Evolutionary conservation across 2,113 vertebrate species (phyloP).

Genomic region (Monarcha castaneiventris): DNA sequence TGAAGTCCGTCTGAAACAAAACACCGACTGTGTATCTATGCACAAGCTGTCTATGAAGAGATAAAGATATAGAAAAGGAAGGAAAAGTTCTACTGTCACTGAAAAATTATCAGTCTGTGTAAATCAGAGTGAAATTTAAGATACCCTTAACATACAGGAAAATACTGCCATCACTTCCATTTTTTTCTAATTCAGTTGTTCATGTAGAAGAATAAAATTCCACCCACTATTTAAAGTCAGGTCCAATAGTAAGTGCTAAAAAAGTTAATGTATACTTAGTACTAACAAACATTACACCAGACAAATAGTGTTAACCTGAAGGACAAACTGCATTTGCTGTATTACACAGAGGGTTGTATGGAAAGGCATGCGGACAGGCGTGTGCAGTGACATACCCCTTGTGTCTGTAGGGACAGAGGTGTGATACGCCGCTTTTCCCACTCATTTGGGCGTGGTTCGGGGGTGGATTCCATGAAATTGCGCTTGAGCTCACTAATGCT

Average conservation of each 20-base stretch:
- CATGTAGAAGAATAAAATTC: neutral
- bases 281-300: constrained; percentile 46
- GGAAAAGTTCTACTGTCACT: neutral
- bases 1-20: neutral
- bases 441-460: constrained; percentile 93
- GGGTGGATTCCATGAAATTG: constrained; percentile 98
- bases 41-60: neutral
- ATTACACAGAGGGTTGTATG: neutral
- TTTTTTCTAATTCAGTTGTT: neutral
- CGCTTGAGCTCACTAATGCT: constrained; percentile 99
- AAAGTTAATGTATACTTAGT: constrained; percentile 64
- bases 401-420: constrained; percentile 85
- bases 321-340: neutral
- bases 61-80: neutral
- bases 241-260: neutral
- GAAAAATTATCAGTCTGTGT: neutral
- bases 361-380: constrained; percentile 39
- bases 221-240: neutral
- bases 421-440: constrained; percentile 98
- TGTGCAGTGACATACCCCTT: constrained; percentile 88
- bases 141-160: neutral
- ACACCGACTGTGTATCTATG: neutral
- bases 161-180: neutral
- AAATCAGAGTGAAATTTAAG: neutral
- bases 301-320: neutral